Conservation (phyloP, 2,888 invertebrate genomes). For the Apodemia mormo region DNA sequence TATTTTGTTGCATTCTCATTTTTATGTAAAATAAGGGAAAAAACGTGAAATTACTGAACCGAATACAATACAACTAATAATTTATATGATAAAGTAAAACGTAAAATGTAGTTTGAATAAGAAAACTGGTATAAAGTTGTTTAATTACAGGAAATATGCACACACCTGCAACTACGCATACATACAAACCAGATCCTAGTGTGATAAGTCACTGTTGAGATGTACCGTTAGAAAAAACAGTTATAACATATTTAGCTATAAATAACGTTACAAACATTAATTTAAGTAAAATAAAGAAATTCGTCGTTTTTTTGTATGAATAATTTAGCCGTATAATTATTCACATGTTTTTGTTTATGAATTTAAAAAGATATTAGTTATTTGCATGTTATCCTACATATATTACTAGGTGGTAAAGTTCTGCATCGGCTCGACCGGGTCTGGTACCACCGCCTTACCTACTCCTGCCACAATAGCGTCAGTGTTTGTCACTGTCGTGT, state of each 20-base stretch:
- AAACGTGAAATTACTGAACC: neutral
- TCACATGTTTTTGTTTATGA: too few species aligned
- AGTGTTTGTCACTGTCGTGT: too few species aligned
- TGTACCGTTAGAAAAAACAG: constrained; percentile 47
- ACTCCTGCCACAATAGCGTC: too few species aligned
- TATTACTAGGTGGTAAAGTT: too few species aligned
- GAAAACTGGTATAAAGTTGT: constrained; percentile 45
- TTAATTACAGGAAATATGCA: constrained; percentile 63
- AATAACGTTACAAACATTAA: neutral
- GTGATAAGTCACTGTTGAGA: constrained; percentile 42
- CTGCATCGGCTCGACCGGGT: too few species aligned
- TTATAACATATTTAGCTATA: constrained; percentile 19
- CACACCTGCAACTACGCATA: constrained; percentile 42
- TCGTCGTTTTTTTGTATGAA: too few species aligned
- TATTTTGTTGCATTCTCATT: neutral
- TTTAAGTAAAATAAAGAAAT: neutral
- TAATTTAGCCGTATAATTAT: too few species aligned
- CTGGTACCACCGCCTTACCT: too few species aligned
- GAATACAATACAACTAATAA: constrained; percentile 30
- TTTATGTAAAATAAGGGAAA: neutral
- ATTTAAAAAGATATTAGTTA: too few species aligned
- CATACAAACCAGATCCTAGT: constrained; percentile 38
- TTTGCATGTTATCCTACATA: too few species aligned
- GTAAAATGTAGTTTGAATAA: constrained; percentile 35
- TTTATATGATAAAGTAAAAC: constrained; percentile 19